A percentile compares a stretch with the other conserved stretches of the same genome.
Conservation (phyloP, 2,797 vertebrate genomes). For the Tragelaphus oryx region DNA sequence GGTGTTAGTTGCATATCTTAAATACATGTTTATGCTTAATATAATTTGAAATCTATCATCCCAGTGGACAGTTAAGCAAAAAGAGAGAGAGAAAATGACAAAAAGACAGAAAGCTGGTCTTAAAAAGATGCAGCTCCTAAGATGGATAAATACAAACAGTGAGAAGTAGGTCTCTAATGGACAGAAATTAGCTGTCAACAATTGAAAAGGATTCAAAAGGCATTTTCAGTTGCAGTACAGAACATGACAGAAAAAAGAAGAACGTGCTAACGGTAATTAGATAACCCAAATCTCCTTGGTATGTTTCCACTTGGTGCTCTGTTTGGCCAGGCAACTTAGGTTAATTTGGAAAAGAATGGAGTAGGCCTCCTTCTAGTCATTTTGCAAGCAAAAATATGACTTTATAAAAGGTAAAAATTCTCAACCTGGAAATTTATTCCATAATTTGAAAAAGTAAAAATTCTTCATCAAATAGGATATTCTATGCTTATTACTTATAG, state of each 20-base stretch:
- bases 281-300: not conserved
- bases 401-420: not conserved
- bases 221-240: not conserved
- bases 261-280: conserved; percentile 23
- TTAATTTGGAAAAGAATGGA: not conserved
- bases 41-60: conserved; percentile 67
- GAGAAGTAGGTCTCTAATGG: conserved; percentile 54
- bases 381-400: conserved; percentile 8
- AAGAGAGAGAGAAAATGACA: conserved; percentile 42
- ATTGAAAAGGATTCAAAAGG: conserved; percentile 50
- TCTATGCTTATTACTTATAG: not conserved
- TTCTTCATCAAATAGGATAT: not conserved
- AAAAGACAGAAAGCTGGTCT: conserved; percentile 71
- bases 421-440: not conserved
- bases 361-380: not conserved
- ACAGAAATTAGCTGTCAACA: conserved; percentile 53
- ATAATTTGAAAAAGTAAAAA: conserved; percentile 22
- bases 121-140: conserved; percentile 59
- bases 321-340: not conserved
- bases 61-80: conserved; percentile 28
- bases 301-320: not conserved
- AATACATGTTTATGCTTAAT: conserved; percentile 57
- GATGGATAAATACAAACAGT: conserved; percentile 30
- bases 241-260: not conserved
- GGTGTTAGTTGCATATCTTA: conserved; percentile 56